Conservation (phyloP, 2,797 vertebrate species). For the Takifugu ocellatus region DNA sequence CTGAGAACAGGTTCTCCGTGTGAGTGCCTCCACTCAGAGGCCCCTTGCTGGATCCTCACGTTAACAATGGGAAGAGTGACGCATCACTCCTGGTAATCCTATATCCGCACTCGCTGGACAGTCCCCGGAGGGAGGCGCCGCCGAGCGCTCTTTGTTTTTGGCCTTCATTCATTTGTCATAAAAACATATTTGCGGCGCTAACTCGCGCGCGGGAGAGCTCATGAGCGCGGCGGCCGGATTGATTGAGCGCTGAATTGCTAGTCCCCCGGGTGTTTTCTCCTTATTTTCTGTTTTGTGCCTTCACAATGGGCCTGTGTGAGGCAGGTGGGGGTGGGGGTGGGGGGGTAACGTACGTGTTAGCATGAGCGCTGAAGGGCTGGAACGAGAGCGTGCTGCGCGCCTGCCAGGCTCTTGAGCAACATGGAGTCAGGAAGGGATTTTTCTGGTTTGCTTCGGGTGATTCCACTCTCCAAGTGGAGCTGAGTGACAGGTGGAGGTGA, state of each 20-base stretch:
- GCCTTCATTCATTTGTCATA: slow-evolving; percentile 37
- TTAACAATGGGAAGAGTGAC: too few relatives aligned
- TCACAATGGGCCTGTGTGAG: slow-evolving; percentile 64
- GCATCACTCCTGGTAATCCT: slow-evolving; percentile 74
- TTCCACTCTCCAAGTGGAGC: slow-evolving; percentile 5
- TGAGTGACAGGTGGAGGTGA: slow-evolving; percentile 10
- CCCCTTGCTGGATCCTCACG: too few relatives aligned
- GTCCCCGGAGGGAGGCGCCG: slow-evolving; percentile 61
- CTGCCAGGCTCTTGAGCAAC: slow-evolving; percentile 53
- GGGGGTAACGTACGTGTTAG: slow-evolving; percentile 30
- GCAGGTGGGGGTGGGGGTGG: slow-evolving; percentile 41
- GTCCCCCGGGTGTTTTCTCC: slow-evolving; percentile 69
- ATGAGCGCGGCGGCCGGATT: slow-evolving; percentile 49
- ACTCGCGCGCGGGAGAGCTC: slow-evolving; percentile 27
- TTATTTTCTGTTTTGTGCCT: slow-evolving; percentile 68
- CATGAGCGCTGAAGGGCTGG: slow-evolving; percentile 28
- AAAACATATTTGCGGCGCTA: too few relatives aligned
- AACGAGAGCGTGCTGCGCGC: slow-evolving; percentile 35
- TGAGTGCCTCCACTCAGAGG: too few relatives aligned
- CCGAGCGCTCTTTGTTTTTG: slow-evolving; percentile 16
- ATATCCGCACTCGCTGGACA: slow-evolving; percentile 68
- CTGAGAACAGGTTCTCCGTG: slow-evolving; percentile 63
- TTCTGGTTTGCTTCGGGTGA: not conserved
- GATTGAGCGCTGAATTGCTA: slow-evolving; percentile 72
- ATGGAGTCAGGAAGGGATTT: slow-evolving; percentile 22